These are phyloP conservation scores for Crocidura indochinensis DNA, from an alignment of 2,797 vertebrate species.

Conservation along the genomic window DNA sequence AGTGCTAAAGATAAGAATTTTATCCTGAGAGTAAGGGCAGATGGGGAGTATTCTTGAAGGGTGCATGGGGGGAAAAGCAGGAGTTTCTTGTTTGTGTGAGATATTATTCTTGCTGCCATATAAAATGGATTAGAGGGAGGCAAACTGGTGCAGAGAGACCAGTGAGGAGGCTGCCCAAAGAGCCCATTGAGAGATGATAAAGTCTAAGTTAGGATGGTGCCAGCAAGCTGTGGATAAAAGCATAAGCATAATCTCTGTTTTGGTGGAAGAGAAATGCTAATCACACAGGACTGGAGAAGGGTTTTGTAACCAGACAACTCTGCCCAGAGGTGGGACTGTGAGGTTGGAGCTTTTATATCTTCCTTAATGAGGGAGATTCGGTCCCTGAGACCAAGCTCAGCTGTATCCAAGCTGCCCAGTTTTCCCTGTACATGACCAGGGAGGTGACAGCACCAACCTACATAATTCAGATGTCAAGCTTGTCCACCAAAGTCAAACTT, in stretches of 20 bases:
- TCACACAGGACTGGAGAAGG: background rate
- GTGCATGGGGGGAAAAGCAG: background rate
- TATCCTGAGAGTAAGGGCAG: constrained; percentile 11
- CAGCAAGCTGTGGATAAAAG: background rate
- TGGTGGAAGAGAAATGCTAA: background rate
- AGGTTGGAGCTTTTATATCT: background rate
- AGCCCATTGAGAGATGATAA: background rate
- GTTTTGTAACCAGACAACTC: constrained; percentile 38
- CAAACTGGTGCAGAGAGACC: constrained; percentile 36
- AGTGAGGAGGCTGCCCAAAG: background rate
- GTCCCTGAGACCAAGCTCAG: background rate
- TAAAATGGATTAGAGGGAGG: constrained; percentile 53
- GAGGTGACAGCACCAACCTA: background rate
- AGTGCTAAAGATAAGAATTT: constrained; percentile 26
- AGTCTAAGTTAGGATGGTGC: background rate
- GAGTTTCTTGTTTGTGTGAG: constrained; percentile 32
- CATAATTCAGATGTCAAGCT: too few species aligned
- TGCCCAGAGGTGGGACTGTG: background rate
- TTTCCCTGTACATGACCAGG: too few species aligned
- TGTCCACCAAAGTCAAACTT: background rate
- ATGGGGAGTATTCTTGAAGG: background rate
- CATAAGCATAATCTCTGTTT: background rate
- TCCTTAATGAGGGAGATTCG: background rate
- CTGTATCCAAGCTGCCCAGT: background rate
- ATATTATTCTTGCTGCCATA: background rate